Percentiles rank a stretch among this genome's conserved stretches.
Evolutionary conservation across 2,888 invertebrate genomes (phyloP).

Genomic region (Idaea biselata): DNA sequence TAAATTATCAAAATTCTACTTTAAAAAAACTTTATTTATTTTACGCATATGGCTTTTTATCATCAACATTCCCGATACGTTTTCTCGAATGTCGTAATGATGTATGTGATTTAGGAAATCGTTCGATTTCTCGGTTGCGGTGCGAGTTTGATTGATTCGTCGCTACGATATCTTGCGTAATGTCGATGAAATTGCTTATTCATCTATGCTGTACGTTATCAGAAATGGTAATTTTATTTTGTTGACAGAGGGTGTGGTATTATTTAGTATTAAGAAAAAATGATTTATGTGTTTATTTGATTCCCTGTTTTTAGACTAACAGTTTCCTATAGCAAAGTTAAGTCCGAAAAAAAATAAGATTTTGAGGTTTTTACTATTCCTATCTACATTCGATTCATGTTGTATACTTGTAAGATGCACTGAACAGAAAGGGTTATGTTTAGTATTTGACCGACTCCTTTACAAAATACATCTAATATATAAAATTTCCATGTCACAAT

Average conservation of each 20-base stretch:
- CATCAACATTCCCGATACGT: neutral
- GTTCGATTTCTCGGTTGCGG: neutral
- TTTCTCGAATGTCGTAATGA: neutral
- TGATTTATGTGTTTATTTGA: neutral
- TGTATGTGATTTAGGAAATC: constrained; percentile 1
- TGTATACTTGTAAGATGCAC: no score
- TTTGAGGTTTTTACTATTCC: no score
- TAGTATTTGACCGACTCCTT: no score
- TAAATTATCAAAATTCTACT: neutral
- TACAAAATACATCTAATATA: no score
- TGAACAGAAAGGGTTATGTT: no score
- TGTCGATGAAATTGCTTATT: constrained; percentile 1
- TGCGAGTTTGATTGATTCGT: constrained; percentile 1
- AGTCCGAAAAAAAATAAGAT: no score
- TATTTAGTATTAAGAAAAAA: neutral
- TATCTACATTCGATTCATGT: no score
- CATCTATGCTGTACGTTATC: neutral
- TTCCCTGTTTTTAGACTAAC: neutral
- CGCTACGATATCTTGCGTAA: neutral
- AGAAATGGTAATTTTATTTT: neutral
- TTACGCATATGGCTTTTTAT: neutral
- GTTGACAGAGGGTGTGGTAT: neutral
- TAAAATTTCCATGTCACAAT: no score
- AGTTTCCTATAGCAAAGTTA: neutral
- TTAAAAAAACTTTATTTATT: neutral